phyloP scores from a whole-genome alignment of 2,888 invertebrate genomes.

The Ceramica pisi region DNA sequence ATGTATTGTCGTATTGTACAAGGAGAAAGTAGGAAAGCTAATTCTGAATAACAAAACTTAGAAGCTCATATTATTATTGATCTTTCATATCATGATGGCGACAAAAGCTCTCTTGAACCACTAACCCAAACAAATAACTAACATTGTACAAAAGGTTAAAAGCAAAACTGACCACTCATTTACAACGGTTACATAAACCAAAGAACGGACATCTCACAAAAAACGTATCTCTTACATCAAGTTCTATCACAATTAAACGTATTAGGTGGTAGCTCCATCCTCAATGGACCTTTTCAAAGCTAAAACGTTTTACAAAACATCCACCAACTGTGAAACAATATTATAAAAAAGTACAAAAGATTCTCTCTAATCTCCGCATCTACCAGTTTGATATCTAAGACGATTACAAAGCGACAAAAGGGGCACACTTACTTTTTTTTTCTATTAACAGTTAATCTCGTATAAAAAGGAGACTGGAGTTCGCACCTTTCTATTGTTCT shows the following conservation, averaged over 20 bases:
- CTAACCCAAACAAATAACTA: conserved; percentile 27
- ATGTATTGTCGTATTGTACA: conserved; percentile 21
- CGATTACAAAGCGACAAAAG: conserved; percentile 85
- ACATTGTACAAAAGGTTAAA: conserved; percentile 45
- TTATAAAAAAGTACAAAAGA: conserved; percentile 80
- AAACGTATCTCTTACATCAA: conserved; percentile 81
- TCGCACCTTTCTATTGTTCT: conserved; percentile 89
- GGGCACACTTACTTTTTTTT: conserved; percentile 84
- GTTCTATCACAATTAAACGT: conserved; percentile 76
- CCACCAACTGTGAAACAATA: conserved; percentile 76
- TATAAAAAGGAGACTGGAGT: conserved; percentile 73
- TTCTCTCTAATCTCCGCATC: conserved; percentile 81
- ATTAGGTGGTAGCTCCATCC: conserved; percentile 76
- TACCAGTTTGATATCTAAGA: conserved; percentile 86
- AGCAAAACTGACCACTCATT: conserved; percentile 67
- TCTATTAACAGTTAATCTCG: conserved; percentile 85
- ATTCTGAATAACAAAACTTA: conserved; percentile 8
- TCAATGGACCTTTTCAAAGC: conserved; percentile 83
- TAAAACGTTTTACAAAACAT: conserved; percentile 84
- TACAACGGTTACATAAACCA: conserved; percentile 65
- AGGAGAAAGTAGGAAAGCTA: conserved; percentile 17
- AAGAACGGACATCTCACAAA: conserved; percentile 67
- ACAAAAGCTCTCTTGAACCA: conserved; percentile 29
- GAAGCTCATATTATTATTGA: conserved; percentile 10
- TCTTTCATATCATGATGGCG: conserved; percentile 19